phyloP scores from a whole-genome alignment of 37 sponge, comb jelly and placozoan genomes.

The Halisarca cf. caerulea region DNA sequence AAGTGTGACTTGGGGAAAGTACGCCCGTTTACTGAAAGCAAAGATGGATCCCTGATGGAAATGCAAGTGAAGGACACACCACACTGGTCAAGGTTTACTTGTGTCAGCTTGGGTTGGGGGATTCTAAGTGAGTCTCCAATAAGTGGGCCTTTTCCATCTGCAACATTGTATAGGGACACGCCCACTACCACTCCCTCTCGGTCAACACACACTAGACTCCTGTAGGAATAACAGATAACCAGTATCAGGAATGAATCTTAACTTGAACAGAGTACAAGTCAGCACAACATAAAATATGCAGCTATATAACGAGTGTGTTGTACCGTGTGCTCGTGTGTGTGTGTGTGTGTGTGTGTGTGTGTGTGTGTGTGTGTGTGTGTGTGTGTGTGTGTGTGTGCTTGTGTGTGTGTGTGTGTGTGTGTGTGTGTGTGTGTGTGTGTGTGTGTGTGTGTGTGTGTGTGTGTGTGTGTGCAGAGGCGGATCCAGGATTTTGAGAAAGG shows the following conservation, averaged over 20 bases:
- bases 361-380: not conserved
- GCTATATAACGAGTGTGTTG: not conserved
- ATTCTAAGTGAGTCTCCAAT: conserved; percentile 58
- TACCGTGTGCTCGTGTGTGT: not conserved
- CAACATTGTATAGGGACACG: conserved; percentile 67
- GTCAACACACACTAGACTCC: conserved; percentile 65
- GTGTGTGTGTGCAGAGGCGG: too few species aligned
- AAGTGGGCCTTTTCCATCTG: conserved; percentile 21
- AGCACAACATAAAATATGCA: not conserved
- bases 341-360: not conserved
- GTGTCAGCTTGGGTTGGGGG: conserved; percentile 32
- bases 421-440: conserved; percentile 23
- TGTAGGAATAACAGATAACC: not conserved
- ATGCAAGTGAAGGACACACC: not conserved
- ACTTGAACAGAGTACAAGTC: not conserved
- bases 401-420: conserved; percentile 21
- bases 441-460: conserved; percentile 21
- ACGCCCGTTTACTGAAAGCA: not conserved
- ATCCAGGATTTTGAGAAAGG: too few species aligned
- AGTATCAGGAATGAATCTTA: not conserved
- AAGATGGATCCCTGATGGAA: not conserved
- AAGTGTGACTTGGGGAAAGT: not conserved
- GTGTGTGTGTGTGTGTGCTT: not conserved
- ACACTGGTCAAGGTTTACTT: not conserved
- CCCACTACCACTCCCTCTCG: conserved; percentile 29